Base-by-base conservation (phyloP, 1,140 invertebrate species). In the Cydia pomonella region DNA sequence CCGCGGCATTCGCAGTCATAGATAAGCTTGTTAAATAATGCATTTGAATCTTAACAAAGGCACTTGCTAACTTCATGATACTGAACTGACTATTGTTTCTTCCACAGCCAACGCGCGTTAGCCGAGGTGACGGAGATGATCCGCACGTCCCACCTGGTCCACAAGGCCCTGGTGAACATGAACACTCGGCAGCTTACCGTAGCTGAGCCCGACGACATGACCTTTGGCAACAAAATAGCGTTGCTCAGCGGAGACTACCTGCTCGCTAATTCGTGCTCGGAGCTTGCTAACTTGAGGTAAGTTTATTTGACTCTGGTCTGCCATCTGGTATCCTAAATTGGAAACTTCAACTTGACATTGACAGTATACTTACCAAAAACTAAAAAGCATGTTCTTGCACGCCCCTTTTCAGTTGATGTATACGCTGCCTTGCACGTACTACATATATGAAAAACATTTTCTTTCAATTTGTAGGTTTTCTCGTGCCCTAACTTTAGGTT, bases 101-200 rank as follows among this genome's bases (percentile, higher is more conserved):
- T 64, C 88, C 90, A 69, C 81, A 96, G 97, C 82, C 98, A 99
- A 93, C 94, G 97, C 76, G 96, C 96, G 21, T 93, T 99, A 72
- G 98, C 98, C 0, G 97, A 99, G 94, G 97, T 99, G 6, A 97
- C 97, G 0, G 99, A 99, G 94, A 99, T 99, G 98, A 99, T 99
- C 77, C 95, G 99, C 64, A 99, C 98, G 12, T 98, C 98, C 74
- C 97, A 99, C 92, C 93, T 99, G 63, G 97, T 99, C 12, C 99
- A 99, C 90, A 98, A 98, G 93, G 97, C 95, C 23, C 95, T 98
- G 38, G 96, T 98, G 1, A 98, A 98, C 87, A 95, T 98, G 82
- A 95, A 96, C 82, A 91, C 94, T 10, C 89, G 93, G 18, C 90
- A 94, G 69, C 93, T 95, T 77, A 87, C 92, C 38, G 88, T 87